Conservation (phyloP, 2,113 vertebrate genomes). For the Falcunculus frontatus region DNA sequence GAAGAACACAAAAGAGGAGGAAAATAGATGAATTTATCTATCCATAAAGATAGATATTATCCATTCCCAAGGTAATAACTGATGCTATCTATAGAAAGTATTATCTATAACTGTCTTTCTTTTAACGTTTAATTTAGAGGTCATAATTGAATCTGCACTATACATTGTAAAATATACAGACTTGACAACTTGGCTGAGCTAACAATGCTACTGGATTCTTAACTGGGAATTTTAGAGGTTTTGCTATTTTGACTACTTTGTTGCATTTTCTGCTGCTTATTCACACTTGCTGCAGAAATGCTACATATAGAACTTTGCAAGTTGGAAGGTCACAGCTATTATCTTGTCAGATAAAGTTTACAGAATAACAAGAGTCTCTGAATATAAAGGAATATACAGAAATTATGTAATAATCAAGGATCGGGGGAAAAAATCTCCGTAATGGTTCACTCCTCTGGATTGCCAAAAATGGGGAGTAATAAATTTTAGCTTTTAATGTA, state of each 20-base stretch:
- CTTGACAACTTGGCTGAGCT: neutral
- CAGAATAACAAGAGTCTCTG: neutral
- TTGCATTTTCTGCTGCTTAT: neutral
- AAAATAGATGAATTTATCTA: neutral
- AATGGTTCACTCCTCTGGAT: neutral
- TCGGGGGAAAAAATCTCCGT: neutral
- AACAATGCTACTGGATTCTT: neutral
- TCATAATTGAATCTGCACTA: neutral
- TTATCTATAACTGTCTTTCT: neutral
- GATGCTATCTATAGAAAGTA: slow-evolving; percentile 21
- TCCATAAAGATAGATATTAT: neutral
- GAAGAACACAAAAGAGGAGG: neutral
- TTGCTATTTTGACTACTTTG: neutral
- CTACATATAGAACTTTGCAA: neutral
- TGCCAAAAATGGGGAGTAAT: neutral
- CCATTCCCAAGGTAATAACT: slow-evolving; percentile 3
- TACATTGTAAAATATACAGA: neutral
- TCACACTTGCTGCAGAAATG: neutral
- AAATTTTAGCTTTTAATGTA: neutral
- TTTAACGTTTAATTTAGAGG: neutral
- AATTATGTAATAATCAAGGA: neutral
- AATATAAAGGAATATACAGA: neutral
- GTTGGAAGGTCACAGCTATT: neutral
- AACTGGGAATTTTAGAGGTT: neutral
- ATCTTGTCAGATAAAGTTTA: neutral